phyloP scores from a whole-genome alignment of 2,888 invertebrate species.

The Eristalinus sepulchralis region DNA sequence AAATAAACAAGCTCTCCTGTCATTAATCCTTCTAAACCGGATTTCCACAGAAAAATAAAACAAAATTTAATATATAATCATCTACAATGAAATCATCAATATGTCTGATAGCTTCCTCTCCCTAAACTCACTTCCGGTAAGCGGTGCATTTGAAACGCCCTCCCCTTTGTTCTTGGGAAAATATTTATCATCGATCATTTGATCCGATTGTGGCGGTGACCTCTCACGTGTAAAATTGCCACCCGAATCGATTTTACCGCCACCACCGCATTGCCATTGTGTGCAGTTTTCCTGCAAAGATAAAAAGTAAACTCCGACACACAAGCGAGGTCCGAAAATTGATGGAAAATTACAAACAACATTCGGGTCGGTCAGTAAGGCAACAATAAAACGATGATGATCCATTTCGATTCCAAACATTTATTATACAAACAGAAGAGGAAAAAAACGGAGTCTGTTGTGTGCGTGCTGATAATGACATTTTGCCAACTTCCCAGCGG shows the following conservation, averaged over 20 bases:
- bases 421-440: constrained; percentile 53
- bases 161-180: constrained; percentile 53
- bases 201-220: constrained; percentile 63
- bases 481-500: constrained; percentile 66
- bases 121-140: constrained; percentile 55
- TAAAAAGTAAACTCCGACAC: constrained; percentile 54
- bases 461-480: constrained; percentile 61
- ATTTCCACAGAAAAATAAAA: background rate
- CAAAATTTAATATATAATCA: background rate
- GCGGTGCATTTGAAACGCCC: constrained; percentile 62
- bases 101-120: constrained; percentile 58
- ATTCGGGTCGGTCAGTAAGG: constrained; percentile 55
- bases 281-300: constrained; percentile 36
- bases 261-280: constrained; percentile 24
- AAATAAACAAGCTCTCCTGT: background rate
- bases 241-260: constrained; percentile 63
- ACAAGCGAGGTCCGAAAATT: constrained; percentile 45
- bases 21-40: background rate
- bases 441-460: constrained; percentile 37
- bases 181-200: constrained; percentile 69
- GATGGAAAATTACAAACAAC: constrained; percentile 70
- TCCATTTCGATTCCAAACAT: constrained; percentile 59
- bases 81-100: constrained; percentile 58
- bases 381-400: constrained; percentile 45
- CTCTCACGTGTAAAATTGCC: constrained; percentile 55